Evolutionary conservation across 2,113 vertebrate genomes (phyloP).

Genomic region (Echinops telfairi): DNA sequence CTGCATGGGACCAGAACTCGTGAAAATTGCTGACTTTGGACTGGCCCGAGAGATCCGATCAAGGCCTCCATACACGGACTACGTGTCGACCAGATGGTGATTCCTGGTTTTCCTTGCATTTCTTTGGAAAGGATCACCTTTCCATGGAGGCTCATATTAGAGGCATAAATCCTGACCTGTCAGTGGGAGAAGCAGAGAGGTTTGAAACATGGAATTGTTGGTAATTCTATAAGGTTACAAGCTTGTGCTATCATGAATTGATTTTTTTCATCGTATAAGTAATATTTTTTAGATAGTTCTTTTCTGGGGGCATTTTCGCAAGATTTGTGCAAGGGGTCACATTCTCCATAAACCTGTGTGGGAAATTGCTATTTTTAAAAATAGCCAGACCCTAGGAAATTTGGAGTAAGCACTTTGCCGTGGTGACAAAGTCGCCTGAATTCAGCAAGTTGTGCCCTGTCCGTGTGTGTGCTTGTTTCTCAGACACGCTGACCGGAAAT

Average conservation of each 20-base stretch:
- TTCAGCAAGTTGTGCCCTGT: not conserved
- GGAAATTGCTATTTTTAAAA: conserved; percentile 40
- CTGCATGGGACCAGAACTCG: conserved; percentile 92
- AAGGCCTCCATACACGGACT: conserved; percentile 91
- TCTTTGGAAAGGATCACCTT: conserved; percentile 30
- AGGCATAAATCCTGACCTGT: conserved; percentile 39
- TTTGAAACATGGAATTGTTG: not conserved
- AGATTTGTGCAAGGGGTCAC: not conserved
- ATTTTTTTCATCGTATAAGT: not conserved
- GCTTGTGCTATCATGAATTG: not conserved
- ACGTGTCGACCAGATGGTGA: conserved; percentile 92
- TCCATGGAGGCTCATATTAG: not conserved
- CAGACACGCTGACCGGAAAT: not conserved
- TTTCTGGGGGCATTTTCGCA: not conserved
- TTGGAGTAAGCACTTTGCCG: not conserved
- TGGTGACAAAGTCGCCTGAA: conserved; percentile 8
- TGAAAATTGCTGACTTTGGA: conserved; percentile 93
- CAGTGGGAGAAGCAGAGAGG: not conserved
- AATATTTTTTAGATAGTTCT: conserved; percentile 2
- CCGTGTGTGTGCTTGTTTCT: not conserved
- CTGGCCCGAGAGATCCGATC: conserved; percentile 92
- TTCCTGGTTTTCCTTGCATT: not conserved
- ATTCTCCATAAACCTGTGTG: not conserved
- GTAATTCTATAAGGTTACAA: not conserved
- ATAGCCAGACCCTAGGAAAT: not conserved